phyloP scores from a whole-genome alignment of 2,888 invertebrate species.

The Campoplex capitator region DNA sequence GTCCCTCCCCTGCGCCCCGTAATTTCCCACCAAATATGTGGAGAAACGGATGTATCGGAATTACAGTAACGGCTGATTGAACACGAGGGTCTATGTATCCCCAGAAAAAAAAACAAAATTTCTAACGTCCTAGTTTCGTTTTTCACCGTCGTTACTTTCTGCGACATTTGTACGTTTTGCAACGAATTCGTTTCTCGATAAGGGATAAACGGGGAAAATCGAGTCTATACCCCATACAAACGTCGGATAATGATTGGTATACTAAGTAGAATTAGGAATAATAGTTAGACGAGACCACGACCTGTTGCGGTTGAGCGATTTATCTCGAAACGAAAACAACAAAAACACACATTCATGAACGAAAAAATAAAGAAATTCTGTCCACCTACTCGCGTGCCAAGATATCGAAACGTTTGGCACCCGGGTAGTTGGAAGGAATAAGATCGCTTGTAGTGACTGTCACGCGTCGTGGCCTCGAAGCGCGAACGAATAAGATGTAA shows the following conservation, averaged over 20 bases:
- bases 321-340: slow-evolving; percentile 18
- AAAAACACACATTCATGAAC: slow-evolving; percentile 3
- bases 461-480: slow-evolving; percentile 67
- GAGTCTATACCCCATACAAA: slow-evolving; percentile 47
- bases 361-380: slow-evolving; percentile 17
- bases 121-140: neutral
- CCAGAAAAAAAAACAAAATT: neutral
- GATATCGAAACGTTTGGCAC: slow-evolving; percentile 22
- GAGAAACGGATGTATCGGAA: neutral
- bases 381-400: slow-evolving; percentile 40
- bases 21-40: neutral
- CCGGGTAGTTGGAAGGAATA: slow-evolving; percentile 52
- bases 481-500: slow-evolving; percentile 34
- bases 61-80: neutral
- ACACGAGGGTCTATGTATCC: neutral
- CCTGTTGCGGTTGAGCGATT: slow-evolving; percentile 63
- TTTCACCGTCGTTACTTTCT: neutral
- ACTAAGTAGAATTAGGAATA: slow-evolving; percentile 58
- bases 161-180: neutral
- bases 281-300: slow-evolving; percentile 67
- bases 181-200: slow-evolving; percentile 15
- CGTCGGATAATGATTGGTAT: slow-evolving; percentile 59
- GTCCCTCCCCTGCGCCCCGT: slow-evolving; percentile 19
- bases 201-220: slow-evolving; percentile 16
- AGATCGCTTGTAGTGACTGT: slow-evolving; percentile 47